Percentiles rank a stretch among this genome's conserved stretches.
Conservation (phyloP, 2,113 vertebrate genomes). For the Hemiprocne comata region DNA sequence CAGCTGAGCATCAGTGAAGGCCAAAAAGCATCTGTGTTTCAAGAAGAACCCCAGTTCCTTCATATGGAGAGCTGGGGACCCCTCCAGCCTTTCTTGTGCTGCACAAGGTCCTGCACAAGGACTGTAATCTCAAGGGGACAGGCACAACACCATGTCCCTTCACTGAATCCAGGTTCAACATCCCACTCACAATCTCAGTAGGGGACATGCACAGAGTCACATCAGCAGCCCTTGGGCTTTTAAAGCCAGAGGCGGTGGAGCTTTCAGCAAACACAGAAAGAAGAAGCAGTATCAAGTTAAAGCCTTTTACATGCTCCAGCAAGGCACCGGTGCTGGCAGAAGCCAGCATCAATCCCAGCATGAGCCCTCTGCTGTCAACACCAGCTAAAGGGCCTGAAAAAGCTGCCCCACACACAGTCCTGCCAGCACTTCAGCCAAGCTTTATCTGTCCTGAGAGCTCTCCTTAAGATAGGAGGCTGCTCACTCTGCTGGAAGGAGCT, state of each 20-base stretch:
- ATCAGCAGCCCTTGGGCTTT: neutral
- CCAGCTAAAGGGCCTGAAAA: neutral
- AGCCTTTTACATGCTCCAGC: neutral
- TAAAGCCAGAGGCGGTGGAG: neutral
- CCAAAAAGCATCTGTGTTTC: neutral
- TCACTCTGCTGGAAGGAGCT: neutral
- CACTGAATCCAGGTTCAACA: neutral
- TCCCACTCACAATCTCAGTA: neutral
- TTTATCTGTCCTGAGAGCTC: constrained; percentile 36
- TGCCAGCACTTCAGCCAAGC: constrained; percentile 1
- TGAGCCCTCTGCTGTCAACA: constrained; percentile 34
- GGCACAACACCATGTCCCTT: neutral
- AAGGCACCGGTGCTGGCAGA: neutral
- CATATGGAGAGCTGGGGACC: neutral
- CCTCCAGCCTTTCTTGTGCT: neutral
- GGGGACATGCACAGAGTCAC: neutral
- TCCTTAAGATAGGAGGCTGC: neutral
- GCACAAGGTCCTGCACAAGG: neutral
- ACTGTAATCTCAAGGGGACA: neutral
- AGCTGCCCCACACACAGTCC: neutral
- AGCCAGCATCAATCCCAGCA: neutral
- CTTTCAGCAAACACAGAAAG: neutral
- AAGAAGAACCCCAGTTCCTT: neutral
- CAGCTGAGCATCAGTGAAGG: neutral
- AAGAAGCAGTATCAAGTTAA: neutral